These are phyloP conservation scores for Galaxias olidus DNA, from an alignment of 2,797 vertebrate species.

Conservation along the genomic window DNA sequence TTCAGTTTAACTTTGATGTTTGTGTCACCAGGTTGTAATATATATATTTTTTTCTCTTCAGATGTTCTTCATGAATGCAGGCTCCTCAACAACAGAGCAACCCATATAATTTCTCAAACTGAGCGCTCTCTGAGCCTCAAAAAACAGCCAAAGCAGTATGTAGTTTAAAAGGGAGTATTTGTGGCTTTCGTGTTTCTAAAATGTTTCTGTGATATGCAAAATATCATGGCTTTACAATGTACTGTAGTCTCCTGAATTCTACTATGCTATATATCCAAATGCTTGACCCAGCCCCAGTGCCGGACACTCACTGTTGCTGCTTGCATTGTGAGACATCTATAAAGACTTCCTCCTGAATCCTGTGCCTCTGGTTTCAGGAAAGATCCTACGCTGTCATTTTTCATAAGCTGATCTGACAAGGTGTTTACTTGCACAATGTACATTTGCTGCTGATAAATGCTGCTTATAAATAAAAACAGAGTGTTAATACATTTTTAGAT, in stretches of 20 bases:
- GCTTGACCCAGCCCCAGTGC: slow-evolving; percentile 59
- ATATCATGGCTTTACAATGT: slow-evolving; percentile 44
- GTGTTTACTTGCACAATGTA: slow-evolving; percentile 66
- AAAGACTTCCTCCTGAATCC: slow-evolving; percentile 53
- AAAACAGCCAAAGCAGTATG: slow-evolving; percentile 79
- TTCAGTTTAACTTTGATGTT: neutral
- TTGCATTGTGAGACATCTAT: slow-evolving; percentile 24
- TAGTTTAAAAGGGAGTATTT: slow-evolving; percentile 64
- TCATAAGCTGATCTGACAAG: slow-evolving; percentile 53
- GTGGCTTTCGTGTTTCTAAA: slow-evolving; percentile 38
- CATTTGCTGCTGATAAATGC: slow-evolving; percentile 58
- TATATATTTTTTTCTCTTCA: slow-evolving; percentile 38
- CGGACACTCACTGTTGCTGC: slow-evolving; percentile 49
- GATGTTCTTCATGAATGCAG: slow-evolving; percentile 84
- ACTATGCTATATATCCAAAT: slow-evolving; percentile 60
- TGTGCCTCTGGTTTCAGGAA: slow-evolving; percentile 53
- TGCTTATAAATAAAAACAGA: slow-evolving; percentile 53
- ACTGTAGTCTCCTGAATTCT: slow-evolving; percentile 52
- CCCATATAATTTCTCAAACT: slow-evolving; percentile 78
- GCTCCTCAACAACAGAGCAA: slow-evolving; percentile 81
- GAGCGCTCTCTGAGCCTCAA: slow-evolving; percentile 76
- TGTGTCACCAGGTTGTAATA: neutral
- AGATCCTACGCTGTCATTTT: slow-evolving; percentile 40
- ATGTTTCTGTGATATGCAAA: slow-evolving; percentile 25
- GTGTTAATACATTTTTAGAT: slow-evolving; percentile 45